Percentiles rank a stretch among this genome's conserved stretches.
Evolutionary conservation across 2,113 vertebrate species (phyloP).

Genomic region (Dendrocopos noguchii): DNA sequence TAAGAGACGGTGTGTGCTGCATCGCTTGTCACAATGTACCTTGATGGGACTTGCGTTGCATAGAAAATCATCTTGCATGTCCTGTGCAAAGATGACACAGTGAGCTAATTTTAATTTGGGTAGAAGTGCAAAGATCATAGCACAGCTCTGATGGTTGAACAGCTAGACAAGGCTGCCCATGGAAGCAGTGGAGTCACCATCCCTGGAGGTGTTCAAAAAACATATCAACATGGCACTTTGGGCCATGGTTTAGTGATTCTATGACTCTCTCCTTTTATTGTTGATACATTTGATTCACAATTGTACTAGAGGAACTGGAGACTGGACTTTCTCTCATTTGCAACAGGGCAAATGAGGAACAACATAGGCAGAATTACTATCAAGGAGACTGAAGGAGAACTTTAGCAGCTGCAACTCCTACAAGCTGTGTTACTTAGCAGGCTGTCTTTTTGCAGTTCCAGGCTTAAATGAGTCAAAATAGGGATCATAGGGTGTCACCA

Average conservation of each 20-base stretch:
- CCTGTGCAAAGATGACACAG: neutral
- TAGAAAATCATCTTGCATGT: neutral
- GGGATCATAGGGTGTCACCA: neutral
- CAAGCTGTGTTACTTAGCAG: neutral
- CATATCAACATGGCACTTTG: too few relatives aligned
- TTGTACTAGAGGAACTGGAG: fast-evolving
- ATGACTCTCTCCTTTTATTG: neutral
- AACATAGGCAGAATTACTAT: neutral
- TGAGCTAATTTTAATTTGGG: neutral
- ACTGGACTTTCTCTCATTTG: neutral
- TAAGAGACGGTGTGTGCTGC: neutral
- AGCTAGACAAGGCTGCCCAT: too few relatives aligned
- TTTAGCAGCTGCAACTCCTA: neutral
- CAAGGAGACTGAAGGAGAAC: neutral
- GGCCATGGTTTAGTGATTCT: too few relatives aligned
- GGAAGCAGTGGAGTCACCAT: too few relatives aligned
- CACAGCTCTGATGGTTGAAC: neutral
- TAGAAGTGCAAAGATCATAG: neutral
- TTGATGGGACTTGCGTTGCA: conserved; percentile 16
- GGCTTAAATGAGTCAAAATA: conserved; percentile 28
- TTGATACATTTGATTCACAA: neutral
- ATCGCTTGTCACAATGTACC: neutral
- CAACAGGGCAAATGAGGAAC: neutral
- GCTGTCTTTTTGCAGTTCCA: neutral
- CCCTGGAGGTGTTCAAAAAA: too few relatives aligned